Base-by-base conservation (phyloP, 2,797 vertebrate genomes). In the Oreonectes daqikongensis region DNA sequence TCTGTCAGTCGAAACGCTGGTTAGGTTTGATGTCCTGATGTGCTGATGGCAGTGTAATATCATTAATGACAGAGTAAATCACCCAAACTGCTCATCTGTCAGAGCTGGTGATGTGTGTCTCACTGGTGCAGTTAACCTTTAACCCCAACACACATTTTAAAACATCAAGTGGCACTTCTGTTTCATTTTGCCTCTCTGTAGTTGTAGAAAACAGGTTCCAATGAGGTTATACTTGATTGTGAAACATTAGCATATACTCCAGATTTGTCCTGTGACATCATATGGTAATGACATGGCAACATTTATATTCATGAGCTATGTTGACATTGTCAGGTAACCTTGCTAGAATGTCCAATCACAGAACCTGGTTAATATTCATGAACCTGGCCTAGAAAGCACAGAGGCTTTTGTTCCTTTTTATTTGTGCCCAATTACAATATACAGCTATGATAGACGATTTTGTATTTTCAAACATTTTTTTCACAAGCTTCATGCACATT, bases 401-500 rank as follows among this genome's bases (percentile, higher is more conserved):
- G 71, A 40, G 20, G 50, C 46, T 46, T 68, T 72, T 73, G 20
- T 53, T 53, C 3, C 59, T 73, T 4, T n/a, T 52, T 46, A 32
- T 28, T 50, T 74, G 30, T 53, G 28, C 40, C 61, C 18, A 65
- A 68, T 64, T 79, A 72, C 77, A 57, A 18, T 46, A 42, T 46
- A 18, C 81, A 75, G 82, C 81, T 30, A 64, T 57, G 83, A 77
- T 59, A 40, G 72, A 80, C 26, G 3, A 24, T 30, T 35, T 60
- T 63, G 22, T 40, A 12, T 35, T 35, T 73, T 22, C 46, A 42
- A 50, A 26, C 10, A n/a, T 35, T 28, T 42, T 5, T 65, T 74
- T 40, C 20, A 53, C 17, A 64, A 50, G 46, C 18, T 26, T 20
- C 22, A 40, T 26, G n/a, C 8, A 2, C 26, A 20, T 42, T 9